A percentile compares a stretch with the other conserved stretches of the same genome.
Conservation (phyloP, 2,113 vertebrate genomes). For the Apteryx mantelli region DNA sequence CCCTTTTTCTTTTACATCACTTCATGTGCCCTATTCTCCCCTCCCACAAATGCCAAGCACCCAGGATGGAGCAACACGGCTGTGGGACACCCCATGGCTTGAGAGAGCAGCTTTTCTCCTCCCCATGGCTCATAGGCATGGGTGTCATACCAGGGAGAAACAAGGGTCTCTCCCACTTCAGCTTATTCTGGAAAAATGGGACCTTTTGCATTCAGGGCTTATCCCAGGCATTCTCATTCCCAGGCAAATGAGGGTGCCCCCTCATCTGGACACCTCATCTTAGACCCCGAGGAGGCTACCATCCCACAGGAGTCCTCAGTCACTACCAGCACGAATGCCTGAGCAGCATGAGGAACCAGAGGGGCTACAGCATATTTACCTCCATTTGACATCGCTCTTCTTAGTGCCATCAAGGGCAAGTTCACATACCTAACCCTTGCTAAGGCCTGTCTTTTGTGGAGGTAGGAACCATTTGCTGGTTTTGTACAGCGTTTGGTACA, state of each 20-base stretch:
- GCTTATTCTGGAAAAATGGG: not conserved
- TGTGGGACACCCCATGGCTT: not conserved
- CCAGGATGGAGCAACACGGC: not conserved
- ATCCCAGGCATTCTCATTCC: not conserved
- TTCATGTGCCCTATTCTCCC: not conserved
- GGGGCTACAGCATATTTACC: not conserved
- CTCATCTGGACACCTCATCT: not conserved
- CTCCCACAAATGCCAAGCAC: not conserved
- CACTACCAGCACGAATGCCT: too few relatives aligned
- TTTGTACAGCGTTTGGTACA: not conserved
- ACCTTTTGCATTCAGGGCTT: not conserved
- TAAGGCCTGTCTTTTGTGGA: not conserved
- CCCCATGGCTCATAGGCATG: not conserved
- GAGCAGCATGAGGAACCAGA: not conserved
- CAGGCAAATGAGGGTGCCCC: too few relatives aligned
- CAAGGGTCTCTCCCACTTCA: not conserved
- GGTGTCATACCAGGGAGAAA: not conserved
- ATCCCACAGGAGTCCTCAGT: not conserved
- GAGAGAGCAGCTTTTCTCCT: not conserved
- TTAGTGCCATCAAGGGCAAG: not conserved
- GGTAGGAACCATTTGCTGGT: not conserved
- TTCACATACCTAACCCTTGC: not conserved
- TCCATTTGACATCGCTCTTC: not conserved
- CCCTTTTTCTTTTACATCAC: not conserved
- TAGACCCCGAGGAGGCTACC: fast-evolving